phyloP scores from a whole-genome alignment of 2,113 vertebrate species.

The Physeter macrocephalus region DNA sequence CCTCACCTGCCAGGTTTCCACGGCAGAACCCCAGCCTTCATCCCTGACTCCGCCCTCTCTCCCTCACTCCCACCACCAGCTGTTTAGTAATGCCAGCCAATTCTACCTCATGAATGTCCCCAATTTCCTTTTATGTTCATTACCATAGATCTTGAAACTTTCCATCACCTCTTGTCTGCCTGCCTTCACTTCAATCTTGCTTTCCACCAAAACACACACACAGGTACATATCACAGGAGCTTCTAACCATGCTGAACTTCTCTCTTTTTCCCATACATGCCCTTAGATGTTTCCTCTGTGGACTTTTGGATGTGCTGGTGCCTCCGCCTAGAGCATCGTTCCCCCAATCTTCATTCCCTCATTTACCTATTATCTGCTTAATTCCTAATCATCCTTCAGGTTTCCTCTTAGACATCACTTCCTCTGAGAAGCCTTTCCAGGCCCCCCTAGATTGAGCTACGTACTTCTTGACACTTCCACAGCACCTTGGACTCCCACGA shows the following conservation, averaged over 20 bases:
- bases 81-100: not conserved
- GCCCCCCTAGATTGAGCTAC: rapidly evolving
- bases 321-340: not conserved
- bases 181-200: not conserved
- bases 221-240: not conserved
- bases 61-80: not conserved
- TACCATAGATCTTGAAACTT: not conserved
- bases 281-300: not conserved
- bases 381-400: not conserved
- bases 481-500: not conserved
- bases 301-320: not conserved
- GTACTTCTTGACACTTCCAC: rapidly evolving
- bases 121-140: not conserved
- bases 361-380: not conserved
- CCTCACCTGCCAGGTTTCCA: too few species aligned
- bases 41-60: not conserved
- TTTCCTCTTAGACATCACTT: not conserved
- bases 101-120: not conserved
- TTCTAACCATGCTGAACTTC: not conserved
- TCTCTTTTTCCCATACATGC: not conserved
- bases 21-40: not conserved
- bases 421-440: not conserved
- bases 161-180: not conserved
- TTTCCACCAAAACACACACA: not conserved
- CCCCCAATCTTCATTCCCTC: not conserved